Evolutionary conservation across 2,113 vertebrate species (phyloP).

Genomic region (Oryctolagus cuniculus): DNA sequence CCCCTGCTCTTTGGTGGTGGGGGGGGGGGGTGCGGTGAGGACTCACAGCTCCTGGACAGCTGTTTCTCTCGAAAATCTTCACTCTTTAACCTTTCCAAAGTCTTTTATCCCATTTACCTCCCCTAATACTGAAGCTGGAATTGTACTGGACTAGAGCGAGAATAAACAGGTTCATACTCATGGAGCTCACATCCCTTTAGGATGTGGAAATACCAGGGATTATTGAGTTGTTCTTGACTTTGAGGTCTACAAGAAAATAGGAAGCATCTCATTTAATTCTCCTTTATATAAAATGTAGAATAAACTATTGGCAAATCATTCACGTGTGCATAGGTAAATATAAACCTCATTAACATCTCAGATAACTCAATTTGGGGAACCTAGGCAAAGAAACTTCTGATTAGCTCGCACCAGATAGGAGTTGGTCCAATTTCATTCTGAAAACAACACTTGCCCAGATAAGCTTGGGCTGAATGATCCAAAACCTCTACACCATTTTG

Average conservation of each 20-base stretch:
- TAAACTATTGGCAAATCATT: not conserved
- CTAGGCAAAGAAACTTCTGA: constrained; percentile 18
- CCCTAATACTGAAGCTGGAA: not conserved
- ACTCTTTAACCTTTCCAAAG: not conserved
- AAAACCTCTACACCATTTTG: constrained; percentile 3
- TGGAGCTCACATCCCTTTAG: not conserved
- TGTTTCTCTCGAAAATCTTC: not conserved
- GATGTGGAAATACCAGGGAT: rapidly evolving
- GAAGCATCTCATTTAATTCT: not conserved
- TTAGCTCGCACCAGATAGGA: not conserved
- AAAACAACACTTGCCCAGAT: constrained; percentile 8
- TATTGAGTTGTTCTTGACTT: not conserved
- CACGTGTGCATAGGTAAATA: not conserved
- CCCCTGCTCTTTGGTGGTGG: not conserved
- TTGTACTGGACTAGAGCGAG: not conserved
- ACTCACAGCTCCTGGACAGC: not conserved
- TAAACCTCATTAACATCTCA: not conserved
- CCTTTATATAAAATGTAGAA: not conserved
- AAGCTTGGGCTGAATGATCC: not conserved
- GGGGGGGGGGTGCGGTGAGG: not conserved
- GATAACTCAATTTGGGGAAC: constrained; percentile 45
- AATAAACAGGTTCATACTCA: not conserved
- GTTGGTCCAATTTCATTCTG: constrained; percentile 13
- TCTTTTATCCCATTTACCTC: not conserved
- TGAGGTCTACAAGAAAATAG: not conserved